Evolutionary conservation across 2,797 vertebrate genomes (phyloP).

Genomic region (Sebastes oblongus): DNA sequence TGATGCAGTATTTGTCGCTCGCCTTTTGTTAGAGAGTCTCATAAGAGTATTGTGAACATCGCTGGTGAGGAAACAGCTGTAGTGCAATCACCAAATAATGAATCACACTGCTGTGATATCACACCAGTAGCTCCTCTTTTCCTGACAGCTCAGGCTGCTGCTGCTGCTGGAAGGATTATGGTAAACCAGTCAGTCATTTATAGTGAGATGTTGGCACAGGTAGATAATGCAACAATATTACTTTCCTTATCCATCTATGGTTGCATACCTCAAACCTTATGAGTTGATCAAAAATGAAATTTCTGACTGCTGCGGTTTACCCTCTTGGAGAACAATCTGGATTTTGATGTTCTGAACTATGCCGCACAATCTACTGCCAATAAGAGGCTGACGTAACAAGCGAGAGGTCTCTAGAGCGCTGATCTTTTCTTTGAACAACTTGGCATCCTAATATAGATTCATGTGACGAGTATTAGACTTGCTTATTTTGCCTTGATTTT

Average conservation of each 20-base stretch:
- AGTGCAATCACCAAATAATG: not conserved
- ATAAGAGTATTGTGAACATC: not conserved
- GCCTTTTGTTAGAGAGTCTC: not conserved
- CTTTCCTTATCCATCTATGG: not conserved
- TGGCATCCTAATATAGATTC: constrained; percentile 27
- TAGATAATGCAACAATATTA: not conserved
- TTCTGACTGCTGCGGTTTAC: not conserved
- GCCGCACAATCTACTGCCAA: not conserved
- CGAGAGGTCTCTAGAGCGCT: not conserved
- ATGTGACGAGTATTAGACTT: constrained; percentile 5
- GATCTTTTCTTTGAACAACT: constrained; percentile 5
- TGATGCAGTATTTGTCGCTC: no score
- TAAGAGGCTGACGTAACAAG: constrained; percentile 6
- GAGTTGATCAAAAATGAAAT: not conserved
- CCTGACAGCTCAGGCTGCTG: not conserved
- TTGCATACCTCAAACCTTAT: not conserved
- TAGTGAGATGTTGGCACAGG: not conserved
- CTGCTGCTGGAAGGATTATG: constrained; percentile 5
- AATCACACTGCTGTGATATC: not conserved
- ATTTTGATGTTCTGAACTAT: not conserved
- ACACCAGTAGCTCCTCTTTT: not conserved
- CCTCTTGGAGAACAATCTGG: not conserved
- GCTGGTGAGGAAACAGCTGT: not conserved
- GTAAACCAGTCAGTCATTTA: constrained; percentile 18
- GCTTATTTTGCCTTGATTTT: constrained; percentile 18